Conservation (phyloP, 2,888 invertebrate genomes). For the Mythimna impura region DNA sequence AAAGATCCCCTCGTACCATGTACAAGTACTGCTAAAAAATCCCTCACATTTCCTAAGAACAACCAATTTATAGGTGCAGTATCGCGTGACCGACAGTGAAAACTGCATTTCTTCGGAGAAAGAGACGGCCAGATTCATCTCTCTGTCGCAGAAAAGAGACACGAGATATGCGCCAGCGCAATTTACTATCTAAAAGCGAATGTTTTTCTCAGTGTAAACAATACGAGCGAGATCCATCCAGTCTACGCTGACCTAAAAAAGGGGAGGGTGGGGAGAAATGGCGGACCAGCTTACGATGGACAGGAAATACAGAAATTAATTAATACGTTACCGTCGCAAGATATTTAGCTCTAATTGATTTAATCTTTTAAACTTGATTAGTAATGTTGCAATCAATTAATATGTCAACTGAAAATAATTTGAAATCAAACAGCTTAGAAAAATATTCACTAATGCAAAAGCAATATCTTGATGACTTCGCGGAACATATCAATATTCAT, state of each 20-base stretch:
- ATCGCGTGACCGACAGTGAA: conserved; percentile 79
- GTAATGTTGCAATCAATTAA: conserved; percentile 1
- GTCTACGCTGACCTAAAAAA: conserved; percentile 58
- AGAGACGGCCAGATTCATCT: conserved; percentile 60
- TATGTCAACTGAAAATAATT: background rate
- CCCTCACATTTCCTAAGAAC: conserved; percentile 60
- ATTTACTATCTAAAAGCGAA: conserved; percentile 69
- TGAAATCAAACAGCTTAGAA: background rate
- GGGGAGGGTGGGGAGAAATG: conserved; percentile 25
- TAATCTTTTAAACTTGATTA: conserved; percentile 8
- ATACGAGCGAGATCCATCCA: conserved; percentile 60
- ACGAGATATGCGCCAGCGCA: conserved; percentile 60
- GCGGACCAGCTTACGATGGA: conserved; percentile 47
- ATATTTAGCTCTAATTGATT: conserved; percentile 38
- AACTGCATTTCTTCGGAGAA: conserved; percentile 77
- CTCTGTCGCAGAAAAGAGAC: conserved; percentile 58
- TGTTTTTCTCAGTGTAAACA: conserved; percentile 69
- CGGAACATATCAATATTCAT: conserved; percentile 34
- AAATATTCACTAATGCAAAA: background rate
- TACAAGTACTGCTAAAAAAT: conserved; percentile 53
- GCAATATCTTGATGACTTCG: conserved; percentile 12
- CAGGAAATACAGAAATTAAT: conserved; percentile 39
- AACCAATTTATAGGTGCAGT: conserved; percentile 65
- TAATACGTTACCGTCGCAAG: conserved; percentile 40
- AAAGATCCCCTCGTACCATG: conserved; percentile 40